Conservation (phyloP, 2,888 invertebrate genomes). For the Hypena proboscidalis region DNA sequence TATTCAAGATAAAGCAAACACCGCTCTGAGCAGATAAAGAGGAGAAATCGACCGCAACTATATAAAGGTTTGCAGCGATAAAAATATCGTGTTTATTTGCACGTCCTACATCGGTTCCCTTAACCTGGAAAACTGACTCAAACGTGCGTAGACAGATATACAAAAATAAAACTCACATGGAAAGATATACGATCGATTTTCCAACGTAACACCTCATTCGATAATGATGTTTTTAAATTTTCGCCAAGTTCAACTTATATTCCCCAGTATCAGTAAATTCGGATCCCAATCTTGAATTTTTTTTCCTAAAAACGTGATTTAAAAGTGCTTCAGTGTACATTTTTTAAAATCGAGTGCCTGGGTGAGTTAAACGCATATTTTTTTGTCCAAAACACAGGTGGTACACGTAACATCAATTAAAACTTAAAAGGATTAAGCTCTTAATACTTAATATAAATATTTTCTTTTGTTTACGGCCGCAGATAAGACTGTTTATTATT, state of each 20-base stretch:
- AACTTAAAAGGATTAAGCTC: constrained; percentile 59
- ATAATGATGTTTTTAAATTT: constrained; percentile 54
- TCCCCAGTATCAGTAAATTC: constrained; percentile 79
- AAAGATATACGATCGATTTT: constrained; percentile 64
- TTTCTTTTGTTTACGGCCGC: constrained; percentile 48
- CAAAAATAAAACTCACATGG: constrained; percentile 57
- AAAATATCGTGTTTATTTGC: constrained; percentile 85
- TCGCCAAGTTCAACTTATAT: constrained; percentile 69
- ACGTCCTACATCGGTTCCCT: constrained; percentile 80
- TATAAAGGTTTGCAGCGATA: constrained; percentile 84
- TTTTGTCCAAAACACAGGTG: constrained; percentile 52
- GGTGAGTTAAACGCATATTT: constrained; percentile 44
- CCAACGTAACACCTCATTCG: constrained; percentile 32
- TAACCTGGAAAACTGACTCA: constrained; percentile 64
- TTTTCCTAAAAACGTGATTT: constrained; percentile 73
- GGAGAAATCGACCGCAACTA: constrained; percentile 84
- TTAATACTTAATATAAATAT: constrained; percentile 51
- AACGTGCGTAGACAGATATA: constrained; percentile 40
- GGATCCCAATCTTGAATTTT: constrained; percentile 75
- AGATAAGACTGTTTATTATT: constrained; percentile 52
- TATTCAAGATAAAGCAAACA: constrained; percentile 83
- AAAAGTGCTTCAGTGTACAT: constrained; percentile 55
- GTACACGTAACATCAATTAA: constrained; percentile 48
- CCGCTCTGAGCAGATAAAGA: constrained; percentile 80
- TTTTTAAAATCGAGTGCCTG: constrained; percentile 43